Evolutionary conservation across 37 sponge, comb jelly and placozoan genomes (phyloP).

Genomic region (Dysidea cf. avara): DNA sequence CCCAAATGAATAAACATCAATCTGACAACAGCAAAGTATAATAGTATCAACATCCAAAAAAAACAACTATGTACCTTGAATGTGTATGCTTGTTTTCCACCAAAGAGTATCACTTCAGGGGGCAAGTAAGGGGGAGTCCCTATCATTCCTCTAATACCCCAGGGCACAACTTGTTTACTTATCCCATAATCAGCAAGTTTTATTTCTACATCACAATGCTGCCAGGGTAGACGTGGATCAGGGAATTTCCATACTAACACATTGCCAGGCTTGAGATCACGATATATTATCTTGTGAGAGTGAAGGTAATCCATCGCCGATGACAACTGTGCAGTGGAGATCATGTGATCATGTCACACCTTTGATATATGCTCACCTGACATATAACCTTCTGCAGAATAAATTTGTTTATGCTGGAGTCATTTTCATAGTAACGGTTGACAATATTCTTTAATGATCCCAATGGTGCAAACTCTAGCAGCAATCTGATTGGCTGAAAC

Average conservation of each 20-base stretch:
- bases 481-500: constrained; percentile 61
- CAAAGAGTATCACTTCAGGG: constrained; percentile 66
- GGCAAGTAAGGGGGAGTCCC: constrained; percentile 80
- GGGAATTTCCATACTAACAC: constrained; percentile 86
- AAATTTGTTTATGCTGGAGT: constrained; percentile 25
- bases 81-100: constrained; percentile 57
- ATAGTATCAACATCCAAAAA: no score
- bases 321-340: constrained; percentile 69
- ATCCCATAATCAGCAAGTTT: constrained; percentile 90
- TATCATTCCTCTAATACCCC: constrained; percentile 60
- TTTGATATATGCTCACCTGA: no score
- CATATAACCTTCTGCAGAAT: constrained; percentile 42
- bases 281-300: constrained; percentile 69
- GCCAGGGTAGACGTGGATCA: constrained; percentile 40
- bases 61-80: constrained; percentile 42
- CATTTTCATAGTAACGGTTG: constrained; percentile 21
- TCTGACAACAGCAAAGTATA: no score
- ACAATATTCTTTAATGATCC: constrained; percentile 66
- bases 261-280: constrained; percentile 80
- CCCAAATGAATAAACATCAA: constrained; percentile 80
- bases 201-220: constrained; percentile 22
- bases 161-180: constrained; percentile 55
- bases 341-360: neutral
- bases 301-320: constrained; percentile 76
- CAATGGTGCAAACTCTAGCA: constrained; percentile 72